Percentiles rank a stretch among this genome's conserved stretches.
These are phyloP conservation scores for Pristionchus arcanus DNA, from an alignment of 2,888 invertebrate species.

Conservation along the genomic window DNA sequence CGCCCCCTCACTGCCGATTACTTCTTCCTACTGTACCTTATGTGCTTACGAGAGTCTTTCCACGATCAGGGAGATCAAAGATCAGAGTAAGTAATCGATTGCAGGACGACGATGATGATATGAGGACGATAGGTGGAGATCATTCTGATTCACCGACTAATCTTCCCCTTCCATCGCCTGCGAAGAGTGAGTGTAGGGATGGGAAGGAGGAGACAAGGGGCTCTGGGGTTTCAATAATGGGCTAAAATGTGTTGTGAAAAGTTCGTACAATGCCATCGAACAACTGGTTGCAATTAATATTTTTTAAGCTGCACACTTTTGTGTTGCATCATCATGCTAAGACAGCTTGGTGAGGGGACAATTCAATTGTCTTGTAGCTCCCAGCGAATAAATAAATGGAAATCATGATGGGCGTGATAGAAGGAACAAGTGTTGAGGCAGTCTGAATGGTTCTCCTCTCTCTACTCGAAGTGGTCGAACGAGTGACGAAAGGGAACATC, in stretches of 20 bases:
- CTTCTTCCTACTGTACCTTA: not conserved
- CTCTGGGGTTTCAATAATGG: no score
- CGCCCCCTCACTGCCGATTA: not conserved
- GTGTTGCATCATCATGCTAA: no score
- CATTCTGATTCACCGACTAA: not conserved
- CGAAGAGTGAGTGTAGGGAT: not conserved
- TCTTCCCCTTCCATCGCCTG: not conserved
- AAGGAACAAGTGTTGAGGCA: not conserved
- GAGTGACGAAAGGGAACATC: constrained; percentile 14
- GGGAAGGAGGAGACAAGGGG: no score
- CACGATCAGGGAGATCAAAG: not conserved
- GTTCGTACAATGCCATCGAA: no score
- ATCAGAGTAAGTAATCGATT: not conserved
- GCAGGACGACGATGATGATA: not conserved
- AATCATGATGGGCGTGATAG: no score
- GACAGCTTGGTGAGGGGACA: no score
- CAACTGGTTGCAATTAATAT: no score
- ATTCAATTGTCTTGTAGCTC: no score
- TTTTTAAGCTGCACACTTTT: no score
- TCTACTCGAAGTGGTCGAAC: not conserved
- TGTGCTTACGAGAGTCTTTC: not conserved
- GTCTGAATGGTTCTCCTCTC: constrained; percentile 11
- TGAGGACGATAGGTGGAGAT: no score
- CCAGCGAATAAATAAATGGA: no score
- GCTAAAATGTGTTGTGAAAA: no score